Evolutionary conservation across 2,113 vertebrate genomes (phyloP).

Genomic region (cattle (Bos taurus)): ARS-UCD2.0 NC_037347.1:10956501-10957000

Average conservation of each 20-base stretch:
- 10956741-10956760: not conserved
- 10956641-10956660: slow-evolving; percentile 32
- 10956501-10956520: slow-evolving; percentile 49
- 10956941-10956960: no score
- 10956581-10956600: slow-evolving; percentile 17
- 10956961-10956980: no score
- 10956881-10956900: no score
- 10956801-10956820: not conserved
- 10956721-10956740: not conserved
- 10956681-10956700: not conserved
- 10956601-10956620: slow-evolving; percentile 42
- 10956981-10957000: no score
- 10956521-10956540: slow-evolving; percentile 57
- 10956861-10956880: no score
- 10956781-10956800: not conserved
- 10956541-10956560: slow-evolving; percentile 46
- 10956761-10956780: not conserved
- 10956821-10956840: not conserved
- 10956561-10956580: slow-evolving; percentile 47
- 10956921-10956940: no score
- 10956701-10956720: not conserved
- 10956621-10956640: slow-evolving; percentile 52
- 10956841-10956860: no score
- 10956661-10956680: slow-evolving; percentile 30
- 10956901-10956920: no score